Evolutionary conservation across 30 jellyfish, hydroid and myxozoan species (phyloP).

Genomic region (Sanderia malayensis): DNA sequence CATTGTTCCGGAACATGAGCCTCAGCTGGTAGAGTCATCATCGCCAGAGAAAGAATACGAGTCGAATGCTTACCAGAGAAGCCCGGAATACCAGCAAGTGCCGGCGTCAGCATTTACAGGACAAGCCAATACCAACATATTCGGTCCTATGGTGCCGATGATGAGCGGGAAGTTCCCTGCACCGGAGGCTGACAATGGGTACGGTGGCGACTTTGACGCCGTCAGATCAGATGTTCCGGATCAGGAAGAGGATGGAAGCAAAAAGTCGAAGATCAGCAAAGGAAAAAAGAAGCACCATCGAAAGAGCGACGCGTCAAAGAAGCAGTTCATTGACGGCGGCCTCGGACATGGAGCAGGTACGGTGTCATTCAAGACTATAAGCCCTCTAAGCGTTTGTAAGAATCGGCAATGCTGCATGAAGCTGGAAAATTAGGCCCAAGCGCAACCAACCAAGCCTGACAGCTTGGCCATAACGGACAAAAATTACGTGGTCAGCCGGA

Average conservation of each 20-base stretch:
- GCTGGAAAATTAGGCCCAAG: too few relatives aligned
- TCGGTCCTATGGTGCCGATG: conserved; percentile 66
- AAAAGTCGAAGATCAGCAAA: conserved; percentile 11
- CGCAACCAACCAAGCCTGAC: too few relatives aligned
- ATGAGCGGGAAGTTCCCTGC: conserved; percentile 55
- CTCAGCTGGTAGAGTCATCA: conserved; percentile 31
- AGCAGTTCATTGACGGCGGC: conserved; percentile 50
- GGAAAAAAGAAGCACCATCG: conserved; percentile 9
- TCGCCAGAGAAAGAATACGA: conserved; percentile 34
- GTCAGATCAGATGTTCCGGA: conserved; percentile 58
- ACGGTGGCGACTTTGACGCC: conserved; percentile 39
- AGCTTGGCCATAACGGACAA: too few relatives aligned
- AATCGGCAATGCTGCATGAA: too few relatives aligned
- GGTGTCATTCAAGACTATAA: too few relatives aligned
- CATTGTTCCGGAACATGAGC: conserved; percentile 45
- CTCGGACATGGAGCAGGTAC: not conserved
- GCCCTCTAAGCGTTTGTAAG: too few relatives aligned
- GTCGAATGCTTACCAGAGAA: conserved; percentile 13
- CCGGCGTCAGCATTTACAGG: conserved; percentile 36
- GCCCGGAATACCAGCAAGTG: conserved; percentile 43
- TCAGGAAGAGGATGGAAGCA: conserved; percentile 15
- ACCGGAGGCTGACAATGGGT: conserved; percentile 45
- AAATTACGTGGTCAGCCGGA: too few relatives aligned
- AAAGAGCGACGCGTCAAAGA: conserved; percentile 22
- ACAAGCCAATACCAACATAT: not conserved